Conservation (phyloP, 2,113 vertebrate genomes). For the Elanoides forficatus region DNA sequence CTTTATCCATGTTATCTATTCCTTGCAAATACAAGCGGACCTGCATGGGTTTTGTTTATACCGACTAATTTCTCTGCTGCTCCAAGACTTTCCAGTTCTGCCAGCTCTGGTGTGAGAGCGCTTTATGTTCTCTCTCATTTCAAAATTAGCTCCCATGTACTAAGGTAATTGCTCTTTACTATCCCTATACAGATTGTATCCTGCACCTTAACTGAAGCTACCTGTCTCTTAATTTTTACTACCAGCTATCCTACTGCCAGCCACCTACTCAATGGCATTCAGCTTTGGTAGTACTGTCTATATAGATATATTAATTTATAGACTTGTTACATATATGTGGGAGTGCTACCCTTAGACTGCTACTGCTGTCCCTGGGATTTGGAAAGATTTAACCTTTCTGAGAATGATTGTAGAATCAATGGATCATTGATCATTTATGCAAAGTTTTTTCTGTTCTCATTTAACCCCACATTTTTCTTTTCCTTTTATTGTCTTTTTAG, state of each 20-base stretch:
- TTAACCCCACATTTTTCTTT: not conserved
- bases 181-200: not conserved
- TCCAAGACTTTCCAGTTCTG: not conserved
- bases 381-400: not conserved
- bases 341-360: not conserved
- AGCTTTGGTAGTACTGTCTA: not conserved
- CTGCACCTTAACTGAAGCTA: not conserved
- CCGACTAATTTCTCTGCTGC: not conserved
- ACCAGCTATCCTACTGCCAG: not conserved
- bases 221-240: not conserved
- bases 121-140: not conserved
- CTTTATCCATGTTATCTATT: not conserved
- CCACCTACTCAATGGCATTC: not conserved
- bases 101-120: not conserved
- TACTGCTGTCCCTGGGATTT: not conserved
- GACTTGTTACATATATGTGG: not conserved
- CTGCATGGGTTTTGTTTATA: not conserved
- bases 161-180: not conserved
- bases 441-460: not conserved
- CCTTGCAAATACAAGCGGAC: not conserved
- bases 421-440: not conserved
- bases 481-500: not conserved
- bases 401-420: not conserved
- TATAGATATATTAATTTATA: not conserved
- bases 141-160: not conserved